Evolutionary conservation across 1,140 invertebrate species (phyloP).

Genomic region (Platyscapa corneri): DNA sequence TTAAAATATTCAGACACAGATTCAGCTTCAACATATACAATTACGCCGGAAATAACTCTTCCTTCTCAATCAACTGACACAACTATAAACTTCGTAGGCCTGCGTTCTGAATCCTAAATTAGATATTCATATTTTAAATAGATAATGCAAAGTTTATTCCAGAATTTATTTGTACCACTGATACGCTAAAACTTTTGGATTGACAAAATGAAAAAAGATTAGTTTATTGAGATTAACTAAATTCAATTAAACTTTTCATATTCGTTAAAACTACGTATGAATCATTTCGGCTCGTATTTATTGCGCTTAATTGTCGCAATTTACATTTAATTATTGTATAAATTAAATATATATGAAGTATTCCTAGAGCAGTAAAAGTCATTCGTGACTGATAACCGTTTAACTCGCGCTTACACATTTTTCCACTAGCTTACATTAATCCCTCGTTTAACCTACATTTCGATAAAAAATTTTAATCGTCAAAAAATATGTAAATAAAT

Average conservation of each 20-base stretch:
- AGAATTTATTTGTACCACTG: neutral
- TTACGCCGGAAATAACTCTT: conserved; percentile 10
- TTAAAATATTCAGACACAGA: neutral
- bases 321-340: too few relatives aligned
- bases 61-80: neutral
- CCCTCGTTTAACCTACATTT: too few relatives aligned
- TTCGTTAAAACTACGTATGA: neutral
- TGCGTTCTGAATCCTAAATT: conserved; percentile 3
- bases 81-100: neutral
- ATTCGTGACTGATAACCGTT: too few relatives aligned
- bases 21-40: neutral
- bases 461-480: too few relatives aligned
- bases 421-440: too few relatives aligned
- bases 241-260: neutral
- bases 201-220: too few relatives aligned
- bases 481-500: too few relatives aligned
- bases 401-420: too few relatives aligned
- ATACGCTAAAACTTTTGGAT: neutral
- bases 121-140: neutral
- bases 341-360: too few relatives aligned
- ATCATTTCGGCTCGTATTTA: too few relatives aligned
- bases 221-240: neutral
- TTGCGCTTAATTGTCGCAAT: too few relatives aligned
- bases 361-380: too few relatives aligned
- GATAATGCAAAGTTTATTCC: neutral